Evolutionary conservation across 2,113 vertebrate genomes (phyloP).

Genomic region (Microcebus murinus): DNA sequence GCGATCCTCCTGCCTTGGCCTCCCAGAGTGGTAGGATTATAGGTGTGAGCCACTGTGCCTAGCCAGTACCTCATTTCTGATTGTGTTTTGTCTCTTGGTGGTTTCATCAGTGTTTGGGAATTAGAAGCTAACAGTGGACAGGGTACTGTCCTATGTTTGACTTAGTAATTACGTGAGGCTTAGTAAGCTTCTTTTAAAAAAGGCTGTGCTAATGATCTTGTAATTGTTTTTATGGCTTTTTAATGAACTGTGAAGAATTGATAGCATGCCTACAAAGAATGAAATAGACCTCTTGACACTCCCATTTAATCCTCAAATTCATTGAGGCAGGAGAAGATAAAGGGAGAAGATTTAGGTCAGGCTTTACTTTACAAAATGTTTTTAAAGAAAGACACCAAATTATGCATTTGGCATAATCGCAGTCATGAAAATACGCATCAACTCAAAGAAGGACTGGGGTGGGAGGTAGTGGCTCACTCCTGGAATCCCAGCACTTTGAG

Average conservation of each 20-base stretch:
- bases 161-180: background rate
- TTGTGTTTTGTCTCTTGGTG: background rate
- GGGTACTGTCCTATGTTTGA: background rate
- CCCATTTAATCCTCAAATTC: background rate
- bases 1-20: no score
- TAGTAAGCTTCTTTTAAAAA: slow-evolving; percentile 24
- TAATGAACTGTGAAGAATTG: slow-evolving; percentile 54
- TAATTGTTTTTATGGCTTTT: slow-evolving; percentile 61
- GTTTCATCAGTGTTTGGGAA: background rate
- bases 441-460: background rate
- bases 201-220: slow-evolving; percentile 30
- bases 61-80: background rate
- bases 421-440: background rate
- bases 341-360: background rate
- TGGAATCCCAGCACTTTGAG: no score
- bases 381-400: slow-evolving; percentile 8
- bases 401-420: background rate
- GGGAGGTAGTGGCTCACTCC: no score
- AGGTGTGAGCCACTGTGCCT: no score
- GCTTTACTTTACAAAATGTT: slow-evolving; percentile 19
- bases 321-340: background rate
- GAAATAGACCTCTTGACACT: background rate
- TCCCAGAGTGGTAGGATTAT: no score
- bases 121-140: background rate
- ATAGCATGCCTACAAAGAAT: background rate